phyloP scores from a whole-genome alignment of 1,140 invertebrate species.

The Centruroides vittatus region DNA sequence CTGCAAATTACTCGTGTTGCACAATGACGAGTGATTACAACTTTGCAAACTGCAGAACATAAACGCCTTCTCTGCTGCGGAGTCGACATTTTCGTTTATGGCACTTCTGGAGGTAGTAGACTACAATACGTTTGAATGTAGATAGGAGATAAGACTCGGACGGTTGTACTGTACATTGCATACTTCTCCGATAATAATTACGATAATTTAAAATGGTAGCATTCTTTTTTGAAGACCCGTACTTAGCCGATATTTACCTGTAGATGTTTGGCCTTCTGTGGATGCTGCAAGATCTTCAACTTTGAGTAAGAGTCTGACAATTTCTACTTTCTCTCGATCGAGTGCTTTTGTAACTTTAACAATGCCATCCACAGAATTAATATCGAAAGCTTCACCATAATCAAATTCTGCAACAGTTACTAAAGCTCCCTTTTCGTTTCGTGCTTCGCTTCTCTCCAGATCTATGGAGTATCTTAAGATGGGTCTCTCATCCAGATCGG shows the following conservation, averaged over 20 bases:
- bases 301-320: slow-evolving; percentile 51
- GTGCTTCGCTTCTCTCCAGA: slow-evolving; percentile 32
- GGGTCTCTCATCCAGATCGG: slow-evolving; percentile 60
- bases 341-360: slow-evolving; percentile 47
- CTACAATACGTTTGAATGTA: too few species aligned
- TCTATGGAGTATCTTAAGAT: slow-evolving; percentile 53
- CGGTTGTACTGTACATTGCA: too few species aligned
- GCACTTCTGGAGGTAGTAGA: too few species aligned
- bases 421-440: slow-evolving; percentile 50
- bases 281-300: slow-evolving; percentile 73
- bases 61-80: too few species aligned
- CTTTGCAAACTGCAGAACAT: too few species aligned
- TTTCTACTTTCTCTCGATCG: slow-evolving; percentile 71
- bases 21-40: too few species aligned
- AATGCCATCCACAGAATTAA: slow-evolving; percentile 57
- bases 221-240: not conserved
- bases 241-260: slow-evolving; percentile 34
- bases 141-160: too few species aligned
- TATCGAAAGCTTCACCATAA: slow-evolving; percentile 47
- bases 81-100: too few species aligned
- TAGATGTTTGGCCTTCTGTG: slow-evolving; percentile 52
- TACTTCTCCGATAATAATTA: too few species aligned
- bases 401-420: slow-evolving; percentile 19
- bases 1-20: too few species aligned
- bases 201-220: not conserved